Evolutionary conservation across 2,888 invertebrate genomes (phyloP).

Genomic region (Hirtodrosophila alboralis): DNA sequence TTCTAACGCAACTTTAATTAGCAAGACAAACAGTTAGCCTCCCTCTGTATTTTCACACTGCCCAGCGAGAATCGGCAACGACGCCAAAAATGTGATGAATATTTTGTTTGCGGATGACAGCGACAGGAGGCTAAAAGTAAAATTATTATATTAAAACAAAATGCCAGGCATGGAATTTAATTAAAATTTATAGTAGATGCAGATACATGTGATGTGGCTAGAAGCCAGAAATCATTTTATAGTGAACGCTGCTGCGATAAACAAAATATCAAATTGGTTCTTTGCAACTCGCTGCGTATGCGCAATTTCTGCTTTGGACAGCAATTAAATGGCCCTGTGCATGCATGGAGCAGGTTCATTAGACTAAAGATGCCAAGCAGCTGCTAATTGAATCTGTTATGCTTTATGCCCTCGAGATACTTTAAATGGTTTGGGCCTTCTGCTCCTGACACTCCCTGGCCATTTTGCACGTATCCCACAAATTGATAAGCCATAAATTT

Average conservation of each 20-base stretch:
- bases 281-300: slow-evolving; percentile 53
- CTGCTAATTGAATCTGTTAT: slow-evolving; percentile 64
- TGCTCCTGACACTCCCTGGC: slow-evolving; percentile 28
- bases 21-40: slow-evolving; percentile 60
- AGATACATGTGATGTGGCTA: not conserved
- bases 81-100: slow-evolving; percentile 11
- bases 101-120: slow-evolving; percentile 15
- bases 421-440: slow-evolving; percentile 6
- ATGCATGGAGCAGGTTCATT: slow-evolving; percentile 12
- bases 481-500: slow-evolving; percentile 73
- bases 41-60: slow-evolving; percentile 3
- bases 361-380: slow-evolving; percentile 24
- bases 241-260: slow-evolving; percentile 34
- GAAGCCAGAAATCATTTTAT: slow-evolving; percentile 35
- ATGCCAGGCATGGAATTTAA: slow-evolving; percentile 46
- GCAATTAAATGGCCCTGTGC: slow-evolving; percentile 24
- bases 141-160: slow-evolving; percentile 24
- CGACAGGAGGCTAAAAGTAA: slow-evolving; percentile 14
- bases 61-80: slow-evolving; percentile 5
- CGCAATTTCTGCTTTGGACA: slow-evolving; percentile 45
- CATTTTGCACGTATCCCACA: slow-evolving; percentile 52
- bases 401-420: slow-evolving; percentile 21
- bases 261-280: slow-evolving; percentile 26
- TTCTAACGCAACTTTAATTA: slow-evolving; percentile 66
- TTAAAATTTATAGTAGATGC: slow-evolving; percentile 46